phyloP scores from a whole-genome alignment of 2,797 vertebrate genomes.

The Poecilia velifera region DNA sequence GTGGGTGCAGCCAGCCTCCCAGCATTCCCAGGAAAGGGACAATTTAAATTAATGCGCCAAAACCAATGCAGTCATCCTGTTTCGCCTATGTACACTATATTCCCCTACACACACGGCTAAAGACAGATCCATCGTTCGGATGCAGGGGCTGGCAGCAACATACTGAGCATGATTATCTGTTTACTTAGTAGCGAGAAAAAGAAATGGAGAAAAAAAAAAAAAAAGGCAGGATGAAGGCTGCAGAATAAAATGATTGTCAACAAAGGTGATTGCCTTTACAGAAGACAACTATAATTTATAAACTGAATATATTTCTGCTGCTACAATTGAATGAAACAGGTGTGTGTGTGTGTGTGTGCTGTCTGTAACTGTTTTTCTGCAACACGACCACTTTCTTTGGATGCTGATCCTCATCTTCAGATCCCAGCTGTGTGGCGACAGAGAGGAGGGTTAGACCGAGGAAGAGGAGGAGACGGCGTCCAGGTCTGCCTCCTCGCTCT shows the following conservation, averaged over 20 bases:
- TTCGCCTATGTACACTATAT: slow-evolving; percentile 77
- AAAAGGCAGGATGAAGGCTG: slow-evolving; percentile 58
- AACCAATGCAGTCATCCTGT: slow-evolving; percentile 71
- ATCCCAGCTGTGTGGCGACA: slow-evolving; percentile 51
- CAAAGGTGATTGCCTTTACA: slow-evolving; percentile 76
- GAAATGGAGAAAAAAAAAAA: slow-evolving; percentile 5
- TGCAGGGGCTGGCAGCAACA: slow-evolving; percentile 65
- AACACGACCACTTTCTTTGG: slow-evolving; percentile 77
- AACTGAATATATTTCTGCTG: slow-evolving; percentile 70
- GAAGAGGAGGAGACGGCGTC: slow-evolving; percentile 14
- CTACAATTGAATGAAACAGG: slow-evolving; percentile 69
- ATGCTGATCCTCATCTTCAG: slow-evolving; percentile 62
- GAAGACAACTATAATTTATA: slow-evolving; percentile 73
- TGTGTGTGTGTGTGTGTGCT: slow-evolving; percentile 34
- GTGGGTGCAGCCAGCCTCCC: slow-evolving; percentile 37
- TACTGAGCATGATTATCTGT: slow-evolving; percentile 35
- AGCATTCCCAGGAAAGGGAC: slow-evolving; percentile 54
- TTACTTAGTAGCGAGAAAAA: slow-evolving; percentile 30
- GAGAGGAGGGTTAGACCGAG: slow-evolving; percentile 10
- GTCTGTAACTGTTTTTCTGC: slow-evolving; percentile 44
- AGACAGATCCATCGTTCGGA: slow-evolving; percentile 59
- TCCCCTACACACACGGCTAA: slow-evolving; percentile 70
- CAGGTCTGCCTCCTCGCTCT: slow-evolving; percentile 50
- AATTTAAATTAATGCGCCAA: slow-evolving; percentile 78
- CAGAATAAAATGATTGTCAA: slow-evolving; percentile 79